phyloP scores from a whole-genome alignment of 2,113 vertebrate species.

The Ammodramus savannarum region DNA sequence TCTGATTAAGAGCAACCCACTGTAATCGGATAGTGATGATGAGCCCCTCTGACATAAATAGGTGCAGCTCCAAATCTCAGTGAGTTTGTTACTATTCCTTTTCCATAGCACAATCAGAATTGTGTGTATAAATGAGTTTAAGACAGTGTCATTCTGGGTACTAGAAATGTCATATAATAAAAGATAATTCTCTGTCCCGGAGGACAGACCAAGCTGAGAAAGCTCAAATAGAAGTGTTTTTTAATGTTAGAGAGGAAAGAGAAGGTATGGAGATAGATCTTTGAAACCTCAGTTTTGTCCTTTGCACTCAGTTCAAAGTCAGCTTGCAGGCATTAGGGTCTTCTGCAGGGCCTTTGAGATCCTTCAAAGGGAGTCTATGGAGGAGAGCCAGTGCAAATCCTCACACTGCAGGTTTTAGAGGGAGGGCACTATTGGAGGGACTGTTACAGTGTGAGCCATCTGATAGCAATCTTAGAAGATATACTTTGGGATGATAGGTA shows the following conservation, averaged over 20 bases:
- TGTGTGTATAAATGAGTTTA: neutral
- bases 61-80: neutral
- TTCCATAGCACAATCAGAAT: neutral
- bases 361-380: neutral
- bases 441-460: neutral
- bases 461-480: conserved; percentile 28
- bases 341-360: neutral
- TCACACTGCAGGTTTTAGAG: neutral
- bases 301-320: neutral
- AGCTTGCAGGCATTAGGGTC: neutral
- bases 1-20: neutral
- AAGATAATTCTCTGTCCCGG: neutral
- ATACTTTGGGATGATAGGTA: conserved; percentile 20
- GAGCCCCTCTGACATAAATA: neutral
- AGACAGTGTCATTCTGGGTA: neutral
- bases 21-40: conserved; percentile 37
- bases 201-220: neutral
- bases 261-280: neutral
- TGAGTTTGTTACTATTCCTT: neutral
- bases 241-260: neutral
- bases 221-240: neutral
- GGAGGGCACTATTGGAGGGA: neutral
- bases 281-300: neutral
- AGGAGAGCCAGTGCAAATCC: neutral
- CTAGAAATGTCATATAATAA: neutral